Conservation (phyloP, 2,888 invertebrate species). For the Abrostola triplasia region DNA sequence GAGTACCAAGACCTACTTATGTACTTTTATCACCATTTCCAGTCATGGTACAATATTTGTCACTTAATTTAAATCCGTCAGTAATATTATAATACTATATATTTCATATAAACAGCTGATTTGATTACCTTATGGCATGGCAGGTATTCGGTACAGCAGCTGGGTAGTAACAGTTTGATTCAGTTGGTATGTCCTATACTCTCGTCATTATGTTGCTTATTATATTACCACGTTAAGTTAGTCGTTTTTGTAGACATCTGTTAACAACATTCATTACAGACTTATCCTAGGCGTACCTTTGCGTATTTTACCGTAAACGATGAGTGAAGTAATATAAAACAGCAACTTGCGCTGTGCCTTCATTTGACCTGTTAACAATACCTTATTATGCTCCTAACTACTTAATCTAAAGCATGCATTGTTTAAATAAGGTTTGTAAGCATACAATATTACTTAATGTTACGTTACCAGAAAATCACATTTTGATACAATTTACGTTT, state of each 20-base stretch:
- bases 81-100: too few relatives aligned
- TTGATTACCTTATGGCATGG: too few relatives aligned
- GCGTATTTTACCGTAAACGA: background rate
- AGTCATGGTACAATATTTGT: too few relatives aligned
- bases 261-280: slow-evolving; percentile 11
- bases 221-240: background rate
- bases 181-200: background rate
- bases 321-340: background rate
- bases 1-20: too few relatives aligned
- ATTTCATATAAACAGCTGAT: too few relatives aligned
- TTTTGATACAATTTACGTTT: too few relatives aligned
- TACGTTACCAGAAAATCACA: background rate
- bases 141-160: too few relatives aligned
- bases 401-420: background rate
- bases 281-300: slow-evolving; percentile 1
- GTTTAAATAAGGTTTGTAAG: too few relatives aligned
- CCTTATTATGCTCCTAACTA: slow-evolving; percentile 17
- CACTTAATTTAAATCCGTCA: too few relatives aligned
- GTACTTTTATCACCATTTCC: too few relatives aligned
- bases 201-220: background rate
- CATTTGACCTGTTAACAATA: slow-evolving; percentile 29
- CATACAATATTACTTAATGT: too few relatives aligned
- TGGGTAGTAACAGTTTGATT: background rate
- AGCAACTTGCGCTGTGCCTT: background rate
- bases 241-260: slow-evolving; percentile 1